These are phyloP conservation scores for Thelaira solivaga DNA, from an alignment of 2,888 invertebrate species.

Conservation along the genomic window DNA sequence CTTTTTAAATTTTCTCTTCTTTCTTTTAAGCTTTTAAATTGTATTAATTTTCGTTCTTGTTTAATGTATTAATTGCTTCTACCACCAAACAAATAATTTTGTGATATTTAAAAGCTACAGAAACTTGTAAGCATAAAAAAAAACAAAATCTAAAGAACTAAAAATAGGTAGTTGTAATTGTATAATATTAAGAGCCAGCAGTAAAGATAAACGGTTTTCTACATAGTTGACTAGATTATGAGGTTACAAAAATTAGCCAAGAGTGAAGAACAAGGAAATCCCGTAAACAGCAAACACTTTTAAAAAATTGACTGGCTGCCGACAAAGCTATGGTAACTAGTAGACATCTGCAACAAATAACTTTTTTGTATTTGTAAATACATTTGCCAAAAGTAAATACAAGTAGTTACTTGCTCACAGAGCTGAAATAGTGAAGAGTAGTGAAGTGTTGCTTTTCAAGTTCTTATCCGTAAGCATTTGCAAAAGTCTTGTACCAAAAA, in stretches of 20 bases:
- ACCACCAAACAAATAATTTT: no score
- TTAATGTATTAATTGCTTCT: no score
- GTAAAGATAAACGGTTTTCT: slow-evolving; percentile 58
- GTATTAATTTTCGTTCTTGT: no score
- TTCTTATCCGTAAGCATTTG: no score
- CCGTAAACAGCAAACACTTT: slow-evolving; percentile 67
- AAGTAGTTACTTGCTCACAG: no score
- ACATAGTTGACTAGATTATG: slow-evolving; percentile 74
- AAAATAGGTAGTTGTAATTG: not conserved
- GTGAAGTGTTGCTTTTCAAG: no score
- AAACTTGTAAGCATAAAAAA: not conserved
- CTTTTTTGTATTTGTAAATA: slow-evolving; percentile 59
- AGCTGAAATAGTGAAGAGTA: no score
- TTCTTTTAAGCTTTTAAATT: no score
- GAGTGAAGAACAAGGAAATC: slow-evolving; percentile 67
- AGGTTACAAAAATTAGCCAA: slow-evolving; percentile 76
- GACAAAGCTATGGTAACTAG: not conserved
- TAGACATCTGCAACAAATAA: not conserved
- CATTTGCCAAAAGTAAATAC: no score
- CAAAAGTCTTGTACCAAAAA: no score
- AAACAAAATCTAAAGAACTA: not conserved
- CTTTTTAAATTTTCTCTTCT: no score
- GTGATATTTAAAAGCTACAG: no score
- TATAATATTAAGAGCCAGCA: not conserved
- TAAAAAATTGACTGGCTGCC: slow-evolving; percentile 63